A percentile compares a stretch with the other conserved stretches of the same genome.
phyloP scores from a whole-genome alignment of 1,140 invertebrate species.

The Lepeophtheirus salmonis region DNA sequence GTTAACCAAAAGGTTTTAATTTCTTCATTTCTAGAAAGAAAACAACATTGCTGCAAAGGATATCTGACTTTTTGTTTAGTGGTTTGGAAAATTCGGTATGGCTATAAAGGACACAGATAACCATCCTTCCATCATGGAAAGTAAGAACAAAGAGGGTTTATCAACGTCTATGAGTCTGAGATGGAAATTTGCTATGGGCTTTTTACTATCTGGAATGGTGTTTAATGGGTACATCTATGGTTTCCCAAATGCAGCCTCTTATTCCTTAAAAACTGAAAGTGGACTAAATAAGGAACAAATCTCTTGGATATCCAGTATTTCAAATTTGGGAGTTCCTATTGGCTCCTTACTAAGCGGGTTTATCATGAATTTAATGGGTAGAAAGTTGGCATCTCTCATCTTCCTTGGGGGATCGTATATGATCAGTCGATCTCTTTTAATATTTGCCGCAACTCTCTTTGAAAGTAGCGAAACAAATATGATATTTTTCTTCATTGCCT shows the following conservation, averaged over 20 bases:
- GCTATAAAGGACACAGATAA: too few relatives aligned
- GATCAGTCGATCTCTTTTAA: not conserved
- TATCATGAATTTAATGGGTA: not conserved
- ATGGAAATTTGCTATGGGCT: not conserved
- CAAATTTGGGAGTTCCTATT: slow-evolving; percentile 2
- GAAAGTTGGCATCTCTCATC: not conserved
- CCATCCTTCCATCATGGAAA: too few relatives aligned
- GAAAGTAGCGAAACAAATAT: not conserved
- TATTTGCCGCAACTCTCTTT: not conserved
- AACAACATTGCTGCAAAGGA: too few relatives aligned
- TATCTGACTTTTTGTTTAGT: too few relatives aligned
- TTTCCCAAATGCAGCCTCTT: not conserved
- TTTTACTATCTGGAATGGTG: slow-evolving; percentile 5
- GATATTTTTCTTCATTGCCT: not conserved
- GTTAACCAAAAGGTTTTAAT: too few relatives aligned
- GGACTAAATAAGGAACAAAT: not conserved
- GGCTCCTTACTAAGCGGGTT: not conserved
- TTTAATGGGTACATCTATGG: slow-evolving; percentile 12
- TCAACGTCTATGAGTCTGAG: not conserved
- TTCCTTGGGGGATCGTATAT: not conserved
- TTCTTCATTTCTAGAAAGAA: too few relatives aligned
- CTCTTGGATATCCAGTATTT: not conserved
- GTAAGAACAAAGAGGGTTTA: too few relatives aligned
- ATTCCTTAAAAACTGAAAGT: not conserved
- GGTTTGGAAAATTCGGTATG: too few relatives aligned